phyloP scores from a whole-genome alignment of 2,113 vertebrate species.

The Eptesicus fuscus region DNA sequence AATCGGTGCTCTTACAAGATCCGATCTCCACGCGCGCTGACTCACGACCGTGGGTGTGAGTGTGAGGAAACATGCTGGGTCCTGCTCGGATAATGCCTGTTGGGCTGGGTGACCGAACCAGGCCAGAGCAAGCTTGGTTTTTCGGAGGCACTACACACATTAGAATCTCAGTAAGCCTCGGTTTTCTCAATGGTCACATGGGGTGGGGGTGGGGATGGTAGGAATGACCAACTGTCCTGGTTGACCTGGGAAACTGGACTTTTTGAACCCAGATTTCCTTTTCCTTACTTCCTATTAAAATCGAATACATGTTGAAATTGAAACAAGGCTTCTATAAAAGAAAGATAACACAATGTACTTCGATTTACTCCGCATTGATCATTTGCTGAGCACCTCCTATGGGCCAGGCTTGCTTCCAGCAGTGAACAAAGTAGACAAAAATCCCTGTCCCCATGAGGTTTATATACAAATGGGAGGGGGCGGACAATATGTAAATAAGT shows the following conservation, averaged over 20 bases:
- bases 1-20: background rate
- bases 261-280: background rate
- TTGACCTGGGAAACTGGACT: background rate
- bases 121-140: background rate
- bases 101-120: background rate
- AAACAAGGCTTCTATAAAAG: background rate
- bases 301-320: background rate
- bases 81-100: background rate
- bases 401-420: background rate
- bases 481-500: background rate
- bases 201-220: too few relatives aligned
- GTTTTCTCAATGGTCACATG: background rate
- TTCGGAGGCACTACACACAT: background rate
- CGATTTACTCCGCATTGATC: background rate
- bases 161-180: background rate
- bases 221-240: background rate
- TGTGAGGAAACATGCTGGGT: background rate
- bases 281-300: background rate
- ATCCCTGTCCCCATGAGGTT: background rate
- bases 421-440: background rate
- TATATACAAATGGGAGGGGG: background rate
- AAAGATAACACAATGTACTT: background rate
- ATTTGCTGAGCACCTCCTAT: background rate
- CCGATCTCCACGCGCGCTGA: rapidly evolving
- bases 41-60: background rate